Evolutionary conservation across 2,113 vertebrate species (phyloP), one percentile per base, ranked within the genome.

Genomic region (Litocranius walleri): DNA sequence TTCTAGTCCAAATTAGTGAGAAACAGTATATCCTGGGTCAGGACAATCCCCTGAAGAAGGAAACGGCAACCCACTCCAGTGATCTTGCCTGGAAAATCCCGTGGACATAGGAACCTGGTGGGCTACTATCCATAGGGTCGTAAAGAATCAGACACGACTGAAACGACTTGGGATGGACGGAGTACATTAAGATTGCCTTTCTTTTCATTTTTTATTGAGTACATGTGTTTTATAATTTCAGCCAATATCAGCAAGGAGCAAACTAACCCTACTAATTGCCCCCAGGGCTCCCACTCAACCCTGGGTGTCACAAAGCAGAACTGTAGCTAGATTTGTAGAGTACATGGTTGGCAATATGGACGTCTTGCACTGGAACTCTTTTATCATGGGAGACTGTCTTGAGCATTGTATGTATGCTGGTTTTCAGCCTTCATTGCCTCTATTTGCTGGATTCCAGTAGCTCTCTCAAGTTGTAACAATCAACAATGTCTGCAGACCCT

Each of bases 321-420:
- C 45, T 43, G 27, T 3, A 84, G 48, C 33, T 6, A n/a, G 9
- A 29, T 21, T 52, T 43, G 14, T 14, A 57, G 12, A n/a, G 45
- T 45, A 1, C 6, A 1, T 14, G 6, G 2, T 21, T 27, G 30
- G 57, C 1, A 7, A 8, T 59, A 8, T 1, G 29, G 23, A 50
- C 1, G 2, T n/a, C 57, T 86, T 57, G 40, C 19, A 48, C 4
- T 29, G 25, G 19, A 21, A 45, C 0, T 9, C 17, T 56, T 57
- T 64, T 52, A 19, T 81, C 23, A 2, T 4, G 11, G 62, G 36
- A 45, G 19, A 6, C 25, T 59, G 25, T 67, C 9, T 12, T 77
- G 29, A 25, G 52, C 21, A 36, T 15, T 33, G 12, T 17, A 71
- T 50, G 16, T 23, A 67, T 16, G 33, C 10, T 13, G 3, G 33